phyloP scores from a whole-genome alignment of 2,797 vertebrate species.

The Clarias platycephalus region DNA sequence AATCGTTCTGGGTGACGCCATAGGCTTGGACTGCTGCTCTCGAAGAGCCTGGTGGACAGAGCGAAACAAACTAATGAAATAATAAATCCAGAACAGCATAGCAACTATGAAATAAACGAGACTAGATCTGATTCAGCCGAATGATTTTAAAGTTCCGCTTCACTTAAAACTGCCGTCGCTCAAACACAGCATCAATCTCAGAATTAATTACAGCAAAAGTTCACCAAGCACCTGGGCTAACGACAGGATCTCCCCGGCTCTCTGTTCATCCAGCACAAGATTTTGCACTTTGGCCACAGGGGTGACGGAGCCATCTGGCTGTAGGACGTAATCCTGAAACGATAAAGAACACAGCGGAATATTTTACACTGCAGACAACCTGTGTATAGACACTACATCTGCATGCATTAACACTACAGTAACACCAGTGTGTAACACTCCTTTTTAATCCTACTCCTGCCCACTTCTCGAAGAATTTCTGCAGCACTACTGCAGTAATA shows the following conservation, averaged over 20 bases:
- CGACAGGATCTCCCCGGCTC: constrained; percentile 77
- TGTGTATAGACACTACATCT: not conserved
- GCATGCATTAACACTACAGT: not conserved
- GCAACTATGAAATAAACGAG: not conserved
- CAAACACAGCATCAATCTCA: too few relatives aligned
- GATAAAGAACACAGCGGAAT: not conserved
- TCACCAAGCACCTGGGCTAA: constrained; percentile 36
- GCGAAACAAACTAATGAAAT: not conserved
- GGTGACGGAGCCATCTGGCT: constrained; percentile 77
- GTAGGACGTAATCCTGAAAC: constrained; percentile 77
- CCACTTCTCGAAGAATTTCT: not conserved
- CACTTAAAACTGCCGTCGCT: not conserved
- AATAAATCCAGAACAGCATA: not conserved
- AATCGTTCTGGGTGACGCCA: constrained; percentile 54
- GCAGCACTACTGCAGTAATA: not conserved
- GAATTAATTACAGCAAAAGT: not conserved
- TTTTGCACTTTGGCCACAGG: constrained; percentile 77
- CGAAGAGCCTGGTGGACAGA: constrained; percentile 65
- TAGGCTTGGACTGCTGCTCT: constrained; percentile 62
- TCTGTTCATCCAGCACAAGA: constrained; percentile 79
- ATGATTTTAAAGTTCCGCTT: not conserved
- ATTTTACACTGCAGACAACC: not conserved
- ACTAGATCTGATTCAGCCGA: not conserved
- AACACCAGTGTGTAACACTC: not conserved
- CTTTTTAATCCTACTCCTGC: not conserved